Evolutionary conservation across 2,888 invertebrate species (phyloP), one percentile per base, ranked within the genome.

Genomic region (Noctua pronuba): DNA sequence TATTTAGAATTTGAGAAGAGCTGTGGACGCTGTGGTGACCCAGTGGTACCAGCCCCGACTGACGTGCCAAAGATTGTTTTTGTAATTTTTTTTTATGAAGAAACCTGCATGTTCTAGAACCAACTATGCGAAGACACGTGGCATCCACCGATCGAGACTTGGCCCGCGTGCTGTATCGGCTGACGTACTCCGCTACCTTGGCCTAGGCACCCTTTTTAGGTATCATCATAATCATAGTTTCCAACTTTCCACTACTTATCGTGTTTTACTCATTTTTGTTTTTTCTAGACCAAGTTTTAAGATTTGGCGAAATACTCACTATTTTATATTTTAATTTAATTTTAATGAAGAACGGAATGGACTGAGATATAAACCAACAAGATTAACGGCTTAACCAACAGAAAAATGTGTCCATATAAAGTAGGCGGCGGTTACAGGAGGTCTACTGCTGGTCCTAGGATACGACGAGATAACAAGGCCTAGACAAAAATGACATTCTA

Each of bases 391-490:
- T 88, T 86, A 87, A 75, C 86, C 73, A 82, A 85, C 77, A 85
- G 62, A 89, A 90, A 89, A 89, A 88, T 85, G 83, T 80, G 78
- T 85, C 73, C 62, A 74, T 87, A 89, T 88, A 84, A 88, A 88
- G 66, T 70, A 38, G 41, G 11, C 16, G 49, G 24, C 10, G 13
- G 13, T n/a, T 44, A 16, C 31, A 10, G 65, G 76, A 70, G 76
- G 76, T 21, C 58, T 84, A 80, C 84, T 49, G 10, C 2, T 41
- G 55, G 60, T 55, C 10, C n/a, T 38, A 24, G 46, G 58, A 16
- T 44, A 55, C 46, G 8, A 18, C 13, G 21, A 44, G 7, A 24
- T 18, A 18, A 35, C 31, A 35, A 62, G 21, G 16, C 2, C 3
- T 60, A 31, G 35, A 11, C 31, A 35, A 62, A 10, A 4, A 5